phyloP scores from a whole-genome alignment of 2,888 invertebrate species.

The Xestia ashworthii region DNA sequence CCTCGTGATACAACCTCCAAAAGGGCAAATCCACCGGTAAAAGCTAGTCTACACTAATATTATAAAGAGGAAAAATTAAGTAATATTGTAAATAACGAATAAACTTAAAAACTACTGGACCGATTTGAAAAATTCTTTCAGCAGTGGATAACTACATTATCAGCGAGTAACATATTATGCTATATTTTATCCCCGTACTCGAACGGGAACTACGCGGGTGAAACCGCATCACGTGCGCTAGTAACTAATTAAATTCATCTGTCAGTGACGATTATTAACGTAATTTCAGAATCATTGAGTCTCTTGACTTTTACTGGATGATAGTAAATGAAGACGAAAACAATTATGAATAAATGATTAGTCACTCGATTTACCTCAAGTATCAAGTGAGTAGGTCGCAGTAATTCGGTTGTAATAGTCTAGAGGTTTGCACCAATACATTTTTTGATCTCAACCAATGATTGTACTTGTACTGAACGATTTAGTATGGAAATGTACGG shows the following conservation, averaged over 20 bases:
- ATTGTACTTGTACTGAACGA: constrained; percentile 77
- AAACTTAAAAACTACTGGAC: too few species aligned
- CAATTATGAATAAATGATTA: neutral
- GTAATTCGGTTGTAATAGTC: constrained; percentile 78
- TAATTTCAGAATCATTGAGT: neutral
- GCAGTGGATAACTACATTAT: too few species aligned
- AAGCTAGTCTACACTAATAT: too few species aligned
- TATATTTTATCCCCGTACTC: too few species aligned
- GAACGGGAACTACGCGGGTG: too few species aligned
- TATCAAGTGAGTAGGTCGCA: constrained; percentile 74
- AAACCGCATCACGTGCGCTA: too few species aligned
- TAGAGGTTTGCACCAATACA: constrained; percentile 85
- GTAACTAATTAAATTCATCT: neutral
- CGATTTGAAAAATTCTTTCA: too few species aligned
- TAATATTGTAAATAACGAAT: too few species aligned
- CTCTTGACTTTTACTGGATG: neutral
- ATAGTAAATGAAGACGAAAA: neutral
- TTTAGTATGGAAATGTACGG: constrained; percentile 74
- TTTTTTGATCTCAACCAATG: constrained; percentile 85
- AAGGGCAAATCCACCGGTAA: neutral
- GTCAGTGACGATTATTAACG: neutral
- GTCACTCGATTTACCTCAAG: constrained; percentile 54
- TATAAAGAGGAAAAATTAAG: too few species aligned
- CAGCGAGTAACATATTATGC: too few species aligned
- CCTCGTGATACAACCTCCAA: neutral